phyloP scores from a whole-genome alignment of 2,888 invertebrate genomes.

The Furcula furcula region DNA sequence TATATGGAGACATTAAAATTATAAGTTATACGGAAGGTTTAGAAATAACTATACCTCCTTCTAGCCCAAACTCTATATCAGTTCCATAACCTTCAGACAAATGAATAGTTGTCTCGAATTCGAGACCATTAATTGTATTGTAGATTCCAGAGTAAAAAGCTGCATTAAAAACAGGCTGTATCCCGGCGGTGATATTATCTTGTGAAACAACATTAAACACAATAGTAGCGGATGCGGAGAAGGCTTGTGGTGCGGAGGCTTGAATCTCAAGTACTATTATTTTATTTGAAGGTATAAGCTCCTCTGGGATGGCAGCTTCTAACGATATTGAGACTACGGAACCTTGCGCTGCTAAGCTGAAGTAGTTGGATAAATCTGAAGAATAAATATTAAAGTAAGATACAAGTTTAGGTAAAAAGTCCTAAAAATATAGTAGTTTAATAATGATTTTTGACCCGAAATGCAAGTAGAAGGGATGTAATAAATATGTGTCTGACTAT shows the following conservation, averaged over 20 bases:
- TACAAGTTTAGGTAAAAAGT: too few relatives aligned
- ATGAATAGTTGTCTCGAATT: constrained; percentile 18
- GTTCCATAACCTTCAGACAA: constrained; percentile 28
- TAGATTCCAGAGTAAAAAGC: constrained; percentile 34
- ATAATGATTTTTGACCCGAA: too few relatives aligned
- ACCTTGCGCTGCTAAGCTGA: constrained; percentile 9
- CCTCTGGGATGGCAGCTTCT: constrained; percentile 26
- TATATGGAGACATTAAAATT: constrained; percentile 3
- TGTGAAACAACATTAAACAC: constrained; percentile 21
- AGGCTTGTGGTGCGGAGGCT: constrained; percentile 27
- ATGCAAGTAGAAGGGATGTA: too few relatives aligned
- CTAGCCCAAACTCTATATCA: constrained; percentile 28
- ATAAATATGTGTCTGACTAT: too few relatives aligned
- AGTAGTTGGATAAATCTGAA: constrained; percentile 22
- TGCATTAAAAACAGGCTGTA: constrained; percentile 12
- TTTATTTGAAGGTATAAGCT: constrained; percentile 27
- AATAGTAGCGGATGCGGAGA: constrained; percentile 33
- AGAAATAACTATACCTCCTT: constrained; percentile 40
- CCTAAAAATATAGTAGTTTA: too few relatives aligned
- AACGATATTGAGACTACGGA: constrained; percentile 15
- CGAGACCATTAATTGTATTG: constrained; percentile 14
- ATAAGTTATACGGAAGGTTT: too few relatives aligned
- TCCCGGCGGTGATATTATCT: constrained; percentile 4
- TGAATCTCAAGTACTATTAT: constrained; percentile 31
- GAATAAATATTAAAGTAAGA: too few relatives aligned